Evolutionary conservation across 2,797 vertebrate species (phyloP).

Genomic region (Hirundo rustica): DNA sequence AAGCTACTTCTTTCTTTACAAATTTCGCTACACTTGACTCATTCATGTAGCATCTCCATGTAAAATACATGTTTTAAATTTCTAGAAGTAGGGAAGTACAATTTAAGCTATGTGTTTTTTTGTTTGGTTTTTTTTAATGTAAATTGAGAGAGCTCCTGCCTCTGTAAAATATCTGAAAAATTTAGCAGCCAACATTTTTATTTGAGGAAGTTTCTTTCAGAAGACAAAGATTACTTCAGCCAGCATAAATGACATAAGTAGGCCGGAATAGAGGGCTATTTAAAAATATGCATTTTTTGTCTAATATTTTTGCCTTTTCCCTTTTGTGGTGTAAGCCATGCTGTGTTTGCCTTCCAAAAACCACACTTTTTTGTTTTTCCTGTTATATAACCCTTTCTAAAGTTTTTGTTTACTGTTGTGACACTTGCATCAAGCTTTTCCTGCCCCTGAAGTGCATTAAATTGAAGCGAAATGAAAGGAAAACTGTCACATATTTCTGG

Average conservation of each 20-base stretch:
- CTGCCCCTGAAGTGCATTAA: background rate
- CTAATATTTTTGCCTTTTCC: background rate
- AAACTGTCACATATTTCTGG: background rate
- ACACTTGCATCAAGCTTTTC: background rate
- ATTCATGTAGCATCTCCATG: background rate
- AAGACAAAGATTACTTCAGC: background rate
- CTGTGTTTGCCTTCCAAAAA: background rate
- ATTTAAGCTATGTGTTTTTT: background rate
- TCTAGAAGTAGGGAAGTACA: background rate
- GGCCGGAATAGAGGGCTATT: background rate
- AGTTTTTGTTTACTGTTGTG: background rate
- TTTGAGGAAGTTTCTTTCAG: background rate
- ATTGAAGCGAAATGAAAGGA: background rate
- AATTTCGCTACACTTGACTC: background rate
- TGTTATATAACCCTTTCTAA: background rate
- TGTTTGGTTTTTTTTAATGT: background rate
- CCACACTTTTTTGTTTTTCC: background rate
- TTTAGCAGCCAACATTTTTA: background rate
- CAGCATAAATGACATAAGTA: background rate
- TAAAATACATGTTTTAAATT: background rate
- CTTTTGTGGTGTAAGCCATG: background rate
- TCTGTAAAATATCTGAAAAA: background rate
- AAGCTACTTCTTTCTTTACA: background rate
- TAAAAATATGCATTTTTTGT: background rate
- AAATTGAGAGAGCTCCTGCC: background rate